These are phyloP conservation scores for Equus przewalskii DNA, from an alignment of 2,113 vertebrate genomes.

Conservation along the genomic window DNA sequence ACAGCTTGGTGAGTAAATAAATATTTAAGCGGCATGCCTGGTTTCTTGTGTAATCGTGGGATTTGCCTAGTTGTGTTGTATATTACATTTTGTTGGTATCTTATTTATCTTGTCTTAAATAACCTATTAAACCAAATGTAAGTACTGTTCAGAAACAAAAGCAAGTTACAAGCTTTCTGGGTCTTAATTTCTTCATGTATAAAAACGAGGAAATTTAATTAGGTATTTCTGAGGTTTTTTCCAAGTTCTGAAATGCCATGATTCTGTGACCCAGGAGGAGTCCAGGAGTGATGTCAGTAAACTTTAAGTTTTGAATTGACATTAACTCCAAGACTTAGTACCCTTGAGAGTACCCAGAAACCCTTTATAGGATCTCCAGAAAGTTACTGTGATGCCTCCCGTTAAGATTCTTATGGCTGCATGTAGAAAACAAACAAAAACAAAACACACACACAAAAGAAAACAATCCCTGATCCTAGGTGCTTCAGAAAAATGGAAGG, in stretches of 20 bases:
- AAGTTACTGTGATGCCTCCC: not conserved
- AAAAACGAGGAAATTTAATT: conserved; percentile 43
- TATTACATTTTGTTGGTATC: conserved; percentile 29
- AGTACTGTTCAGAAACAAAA: conserved; percentile 26
- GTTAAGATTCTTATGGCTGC: not conserved
- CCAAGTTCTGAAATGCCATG: not conserved
- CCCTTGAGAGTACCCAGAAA: not conserved
- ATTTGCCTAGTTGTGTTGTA: conserved; percentile 35
- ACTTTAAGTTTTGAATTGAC: conserved; percentile 5
- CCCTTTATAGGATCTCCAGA: not conserved
- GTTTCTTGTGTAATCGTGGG: conserved; percentile 26
- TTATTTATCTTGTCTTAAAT: conserved; percentile 63
- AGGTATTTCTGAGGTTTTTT: conserved; percentile 26
- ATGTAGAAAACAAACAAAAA: not conserved
- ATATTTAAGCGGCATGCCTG: conserved; percentile 58
- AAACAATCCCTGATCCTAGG: not conserved
- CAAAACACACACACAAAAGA: not conserved
- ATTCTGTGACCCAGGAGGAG: conserved; percentile 4
- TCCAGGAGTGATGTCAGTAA: not conserved
- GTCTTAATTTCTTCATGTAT: conserved; percentile 32
- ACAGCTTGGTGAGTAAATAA: conserved; percentile 61
- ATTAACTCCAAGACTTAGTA: not conserved
- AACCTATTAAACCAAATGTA: conserved; percentile 50
- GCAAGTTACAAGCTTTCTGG: not conserved
- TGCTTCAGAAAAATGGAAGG: not conserved